These are phyloP conservation scores for Zonitis immaculata DNA, from an alignment of 2,888 invertebrate species.

Conservation along the genomic window DNA sequence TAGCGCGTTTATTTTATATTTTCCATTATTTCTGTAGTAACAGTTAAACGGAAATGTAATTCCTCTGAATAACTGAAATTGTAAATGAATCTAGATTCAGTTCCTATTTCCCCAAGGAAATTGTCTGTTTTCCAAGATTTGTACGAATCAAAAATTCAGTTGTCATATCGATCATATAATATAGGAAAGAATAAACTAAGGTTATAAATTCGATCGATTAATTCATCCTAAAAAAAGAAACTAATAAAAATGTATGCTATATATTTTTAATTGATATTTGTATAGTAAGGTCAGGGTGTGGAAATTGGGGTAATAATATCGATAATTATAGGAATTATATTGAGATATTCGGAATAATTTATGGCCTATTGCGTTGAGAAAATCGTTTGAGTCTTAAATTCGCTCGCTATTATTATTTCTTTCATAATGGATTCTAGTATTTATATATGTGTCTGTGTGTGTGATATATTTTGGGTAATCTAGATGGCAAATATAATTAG, in stretches of 20 bases:
- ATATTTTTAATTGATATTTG: background rate
- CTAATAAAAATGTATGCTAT: background rate
- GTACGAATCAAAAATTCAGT: background rate
- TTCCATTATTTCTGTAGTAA: background rate
- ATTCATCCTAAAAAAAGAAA: background rate
- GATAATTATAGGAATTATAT: too few relatives aligned
- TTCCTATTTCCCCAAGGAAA: too few relatives aligned
- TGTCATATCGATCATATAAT: background rate
- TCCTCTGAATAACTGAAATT: too few relatives aligned
- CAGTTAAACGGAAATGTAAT: too few relatives aligned
- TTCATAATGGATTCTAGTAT: too few relatives aligned
- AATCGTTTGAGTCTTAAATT: too few relatives aligned
- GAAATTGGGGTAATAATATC: background rate
- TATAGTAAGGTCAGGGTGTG: background rate
- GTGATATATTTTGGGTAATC: background rate
- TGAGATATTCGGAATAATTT: too few relatives aligned
- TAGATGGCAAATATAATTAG: slow-evolving; percentile 2
- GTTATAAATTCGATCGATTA: background rate
- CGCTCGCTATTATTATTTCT: too few relatives aligned
- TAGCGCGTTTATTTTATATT: too few relatives aligned
- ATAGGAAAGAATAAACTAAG: background rate
- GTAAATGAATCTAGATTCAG: too few relatives aligned
- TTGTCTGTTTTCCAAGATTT: too few relatives aligned
- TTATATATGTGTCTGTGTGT: background rate
- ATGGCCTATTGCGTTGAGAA: background rate